Evolutionary conservation across 2,797 vertebrate species (phyloP).

Genomic region (Luscinia luscinia): DNA sequence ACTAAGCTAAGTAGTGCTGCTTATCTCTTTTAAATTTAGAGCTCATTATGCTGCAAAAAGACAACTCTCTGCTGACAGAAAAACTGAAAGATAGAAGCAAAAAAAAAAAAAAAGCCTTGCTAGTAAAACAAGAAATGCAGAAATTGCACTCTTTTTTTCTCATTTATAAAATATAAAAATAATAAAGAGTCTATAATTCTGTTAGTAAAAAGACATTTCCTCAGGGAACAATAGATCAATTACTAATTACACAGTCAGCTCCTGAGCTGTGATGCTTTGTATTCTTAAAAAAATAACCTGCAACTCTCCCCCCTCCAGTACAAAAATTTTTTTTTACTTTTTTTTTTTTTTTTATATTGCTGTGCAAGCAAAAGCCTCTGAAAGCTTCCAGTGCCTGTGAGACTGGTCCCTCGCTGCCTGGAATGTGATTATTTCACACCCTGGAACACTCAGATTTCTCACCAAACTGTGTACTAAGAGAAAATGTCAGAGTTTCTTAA

Average conservation of each 20-base stretch:
- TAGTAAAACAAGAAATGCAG: constrained; percentile 13
- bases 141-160: background rate
- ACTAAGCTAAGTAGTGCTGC: constrained; percentile 13
- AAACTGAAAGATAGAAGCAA: background rate
- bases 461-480: constrained; percentile 44
- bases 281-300: constrained; percentile 47
- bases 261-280: constrained; percentile 44
- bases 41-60: background rate
- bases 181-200: background rate
- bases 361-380: constrained; percentile 36
- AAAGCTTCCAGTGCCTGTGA: constrained; percentile 43
- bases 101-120: background rate
- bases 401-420: constrained; percentile 38
- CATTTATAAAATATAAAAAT: background rate
- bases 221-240: constrained; percentile 64
- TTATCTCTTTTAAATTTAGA: constrained; percentile 31
- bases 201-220: constrained; percentile 51
- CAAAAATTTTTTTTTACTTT: constrained; percentile 13
- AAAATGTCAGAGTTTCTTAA: constrained; percentile 62
- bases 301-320: background rate
- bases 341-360: background rate
- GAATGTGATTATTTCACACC: constrained; percentile 66
- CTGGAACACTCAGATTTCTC: constrained; percentile 55
- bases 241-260: constrained; percentile 70
- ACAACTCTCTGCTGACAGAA: constrained; percentile 20